Conservation (phyloP, 2,113 vertebrate species). For the Anser brachyrhynchus region DNA sequence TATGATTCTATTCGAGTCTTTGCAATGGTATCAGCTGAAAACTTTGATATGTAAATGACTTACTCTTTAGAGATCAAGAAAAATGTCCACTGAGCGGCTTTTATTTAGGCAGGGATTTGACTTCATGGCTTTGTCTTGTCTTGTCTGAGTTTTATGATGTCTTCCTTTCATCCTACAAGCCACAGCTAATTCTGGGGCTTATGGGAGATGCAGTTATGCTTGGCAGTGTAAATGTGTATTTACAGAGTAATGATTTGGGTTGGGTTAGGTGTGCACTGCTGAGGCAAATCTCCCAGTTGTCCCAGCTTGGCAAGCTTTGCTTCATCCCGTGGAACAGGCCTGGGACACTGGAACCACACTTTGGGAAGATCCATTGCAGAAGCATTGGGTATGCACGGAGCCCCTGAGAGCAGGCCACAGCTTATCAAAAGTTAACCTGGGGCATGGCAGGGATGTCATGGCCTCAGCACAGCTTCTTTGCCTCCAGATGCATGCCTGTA, state of each 20-base stretch:
- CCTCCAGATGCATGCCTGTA: accelerated
- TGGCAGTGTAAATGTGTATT: background rate
- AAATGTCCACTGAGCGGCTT: background rate
- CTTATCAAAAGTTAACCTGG: accelerated
- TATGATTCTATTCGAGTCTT: background rate
- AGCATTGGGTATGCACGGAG: background rate
- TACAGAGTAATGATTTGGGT: background rate
- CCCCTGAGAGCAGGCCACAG: background rate
- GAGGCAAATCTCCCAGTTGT: accelerated
- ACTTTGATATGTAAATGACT: background rate
- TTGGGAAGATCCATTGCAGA: background rate
- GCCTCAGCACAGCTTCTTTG: background rate
- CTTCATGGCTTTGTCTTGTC: background rate
- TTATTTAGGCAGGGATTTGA: background rate
- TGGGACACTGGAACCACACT: accelerated
- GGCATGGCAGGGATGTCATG: background rate
- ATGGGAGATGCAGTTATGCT: background rate
- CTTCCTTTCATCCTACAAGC: background rate
- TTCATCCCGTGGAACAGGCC: background rate
- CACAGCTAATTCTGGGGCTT: background rate
- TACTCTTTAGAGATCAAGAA: background rate
- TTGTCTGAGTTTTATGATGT: background rate
- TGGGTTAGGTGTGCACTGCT: background rate
- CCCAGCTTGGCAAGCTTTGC: background rate
- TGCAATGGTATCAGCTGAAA: background rate